A percentile compares a stretch with the other conserved stretches of the same genome.
Conservation (phyloP, 2,888 invertebrate genomes). For the Proisotoma minuta region DNA sequence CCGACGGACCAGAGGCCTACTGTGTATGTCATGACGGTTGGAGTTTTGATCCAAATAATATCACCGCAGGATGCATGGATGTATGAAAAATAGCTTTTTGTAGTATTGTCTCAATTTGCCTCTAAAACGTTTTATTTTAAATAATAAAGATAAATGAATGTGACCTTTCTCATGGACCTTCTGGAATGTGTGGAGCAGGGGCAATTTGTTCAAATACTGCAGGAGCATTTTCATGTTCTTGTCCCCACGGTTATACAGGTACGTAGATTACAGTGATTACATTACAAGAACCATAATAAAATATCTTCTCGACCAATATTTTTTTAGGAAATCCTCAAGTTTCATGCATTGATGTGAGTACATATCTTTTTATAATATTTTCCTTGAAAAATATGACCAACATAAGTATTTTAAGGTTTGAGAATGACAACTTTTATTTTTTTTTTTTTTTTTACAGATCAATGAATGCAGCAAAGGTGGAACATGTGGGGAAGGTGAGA, state of each 20-base stretch:
- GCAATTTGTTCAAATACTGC: conserved; percentile 74
- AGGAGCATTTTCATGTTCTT: conserved; percentile 71
- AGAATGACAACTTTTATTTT: neutral
- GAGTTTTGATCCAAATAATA: conserved; percentile 84
- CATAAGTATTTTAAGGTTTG: neutral
- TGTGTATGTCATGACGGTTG: conserved; percentile 90
- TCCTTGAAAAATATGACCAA: neutral
- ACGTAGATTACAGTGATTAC: no score
- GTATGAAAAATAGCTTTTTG: conserved; percentile 48
- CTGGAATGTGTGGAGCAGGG: conserved; percentile 77
- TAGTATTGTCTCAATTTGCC: neutral
- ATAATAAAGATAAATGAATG: conserved; percentile 78
- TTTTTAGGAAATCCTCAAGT: conserved; percentile 7
- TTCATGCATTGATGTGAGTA: neutral
- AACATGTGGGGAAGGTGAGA: neutral
- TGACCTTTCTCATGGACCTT: conserved; percentile 68
- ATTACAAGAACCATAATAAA: no score
- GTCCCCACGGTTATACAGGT: conserved; percentile 64
- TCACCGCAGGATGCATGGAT: conserved; percentile 78
- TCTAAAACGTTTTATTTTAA: neutral
- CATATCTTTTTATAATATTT: neutral
- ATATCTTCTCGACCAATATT: no score
- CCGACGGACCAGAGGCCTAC: conserved; percentile 77
- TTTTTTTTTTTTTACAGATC: conserved; percentile 57
- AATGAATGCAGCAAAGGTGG: conserved; percentile 69